Evolutionary conservation across 2,888 invertebrate genomes (phyloP), one percentile per base, ranked within the genome.

Genomic region (Nyleta sp.): DNA sequence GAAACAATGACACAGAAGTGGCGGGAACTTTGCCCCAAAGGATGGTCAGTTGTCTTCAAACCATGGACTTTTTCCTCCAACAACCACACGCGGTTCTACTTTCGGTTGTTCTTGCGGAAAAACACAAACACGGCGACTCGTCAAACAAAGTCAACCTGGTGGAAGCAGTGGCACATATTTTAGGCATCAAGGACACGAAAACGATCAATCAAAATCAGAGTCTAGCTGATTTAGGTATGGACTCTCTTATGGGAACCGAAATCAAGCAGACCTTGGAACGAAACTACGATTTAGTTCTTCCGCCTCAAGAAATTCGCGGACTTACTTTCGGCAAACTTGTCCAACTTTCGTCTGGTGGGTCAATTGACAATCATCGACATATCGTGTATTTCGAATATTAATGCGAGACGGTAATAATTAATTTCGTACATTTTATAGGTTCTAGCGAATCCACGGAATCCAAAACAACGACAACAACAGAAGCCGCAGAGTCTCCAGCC

Each of bases 221-320:
- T 42, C 92, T 99, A 50, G 97, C 97, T 24, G 99, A 99, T 91
- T 93, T 99, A 40, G 99, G 99, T 77, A 97, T 99, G 95, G 99
- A 99, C 90, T 99, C 99, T 1, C 92, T 99, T 82, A 99, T 99
- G 99, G 98, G 98, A 48, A 98, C 99, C 1, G 99, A 99, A 93
- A 98, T 99, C 87, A 99, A 99, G 91, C 98, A 98, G 91, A 96
- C 97, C 0, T 92, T 99, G 62, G 98, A 98, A 91, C 93, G 98
- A 68, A 96, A 96, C 87, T 98, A 96, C 91, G 98, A 99, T 91
- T 91, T 99, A 72, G 95, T 96, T 18, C 92, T 99, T 78, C 95
- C 96, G 78, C 96, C 98, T 83, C 96, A 97, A 91, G 98, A 98
- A 91, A 97, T 99, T 85, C 94, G 98, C 79, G 93, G 92, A 59